Conservation (phyloP, 2,113 vertebrate genomes). For the Etheostoma spectabile region DNA sequence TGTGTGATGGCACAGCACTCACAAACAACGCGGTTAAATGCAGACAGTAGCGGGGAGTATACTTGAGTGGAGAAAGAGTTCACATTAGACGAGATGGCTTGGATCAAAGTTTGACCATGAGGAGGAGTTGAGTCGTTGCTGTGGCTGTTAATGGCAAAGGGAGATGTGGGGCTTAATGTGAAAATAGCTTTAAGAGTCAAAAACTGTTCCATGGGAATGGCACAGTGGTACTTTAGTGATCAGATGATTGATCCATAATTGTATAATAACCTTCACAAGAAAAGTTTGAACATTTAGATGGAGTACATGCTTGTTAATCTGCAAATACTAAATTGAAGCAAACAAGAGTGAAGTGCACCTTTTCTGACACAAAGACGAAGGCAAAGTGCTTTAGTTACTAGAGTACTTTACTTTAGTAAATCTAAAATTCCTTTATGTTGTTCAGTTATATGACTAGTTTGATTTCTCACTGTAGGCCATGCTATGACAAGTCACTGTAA, state of each 20-base stretch:
- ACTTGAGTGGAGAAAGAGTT: conserved; percentile 11
- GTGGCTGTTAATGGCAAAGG: not conserved
- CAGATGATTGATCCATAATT: no score
- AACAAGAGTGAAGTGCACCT: not conserved
- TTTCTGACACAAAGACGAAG: not conserved
- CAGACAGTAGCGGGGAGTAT: conserved; percentile 23
- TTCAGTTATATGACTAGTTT: not conserved
- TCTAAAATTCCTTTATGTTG: no score
- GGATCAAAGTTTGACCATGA: conserved; percentile 61
- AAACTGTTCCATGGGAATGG: not conserved
- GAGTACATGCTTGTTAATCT: no score
- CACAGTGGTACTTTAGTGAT: not conserved
- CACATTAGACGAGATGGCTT: conserved; percentile 29
- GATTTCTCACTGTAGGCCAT: conserved; percentile 1
- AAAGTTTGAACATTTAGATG: not conserved
- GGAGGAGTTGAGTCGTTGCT: conserved; percentile 36
- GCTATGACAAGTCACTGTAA: not conserved
- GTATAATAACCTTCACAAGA: not conserved
- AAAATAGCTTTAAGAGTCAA: conserved; percentile 8
- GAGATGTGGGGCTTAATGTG: not conserved
- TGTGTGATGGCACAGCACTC: conserved; percentile 66
- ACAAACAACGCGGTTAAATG: conserved; percentile 59
- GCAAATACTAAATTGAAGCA: not conserved
- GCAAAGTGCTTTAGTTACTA: not conserved
- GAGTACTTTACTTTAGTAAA: no score